phyloP scores from a whole-genome alignment of 2,113 vertebrate genomes.

The Nettapus auritus region DNA sequence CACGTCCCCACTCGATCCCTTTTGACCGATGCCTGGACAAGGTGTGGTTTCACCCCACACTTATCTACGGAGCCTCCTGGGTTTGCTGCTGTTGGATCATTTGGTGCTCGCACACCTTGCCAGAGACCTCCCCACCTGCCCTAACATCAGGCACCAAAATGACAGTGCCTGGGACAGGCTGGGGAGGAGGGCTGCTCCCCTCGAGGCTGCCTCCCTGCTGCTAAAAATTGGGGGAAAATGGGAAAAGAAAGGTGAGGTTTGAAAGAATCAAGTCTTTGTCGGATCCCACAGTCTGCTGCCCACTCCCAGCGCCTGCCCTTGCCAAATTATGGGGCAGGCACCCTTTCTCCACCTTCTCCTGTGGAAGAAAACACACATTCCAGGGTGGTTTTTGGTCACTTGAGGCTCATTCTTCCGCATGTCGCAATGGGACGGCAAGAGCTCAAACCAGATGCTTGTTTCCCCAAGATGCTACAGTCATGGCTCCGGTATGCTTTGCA shows the following conservation, averaged over 20 bases:
- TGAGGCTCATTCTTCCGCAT: neutral
- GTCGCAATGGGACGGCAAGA: constrained; percentile 22
- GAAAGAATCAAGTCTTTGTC: constrained; percentile 72
- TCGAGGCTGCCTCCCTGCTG: neutral
- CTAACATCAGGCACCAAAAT: accelerated
- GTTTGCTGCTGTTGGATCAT: neutral
- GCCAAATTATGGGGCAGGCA: neutral
- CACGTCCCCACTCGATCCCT: neutral
- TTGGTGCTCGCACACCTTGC: neutral
- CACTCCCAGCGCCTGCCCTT: neutral
- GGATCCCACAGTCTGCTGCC: neutral
- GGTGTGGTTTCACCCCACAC: accelerated
- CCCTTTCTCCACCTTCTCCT: constrained; percentile 21
- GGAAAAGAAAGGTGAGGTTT: constrained; percentile 9
- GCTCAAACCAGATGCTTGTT: constrained; percentile 29
- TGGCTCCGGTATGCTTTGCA: constrained; percentile 36
- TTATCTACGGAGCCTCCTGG: neutral
- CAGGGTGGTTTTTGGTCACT: constrained; percentile 17
- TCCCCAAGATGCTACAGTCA: constrained; percentile 23
- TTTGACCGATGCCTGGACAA: accelerated
- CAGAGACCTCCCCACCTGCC: neutral
- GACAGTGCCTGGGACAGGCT: accelerated
- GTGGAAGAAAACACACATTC: neutral
- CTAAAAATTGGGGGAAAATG: neutral
- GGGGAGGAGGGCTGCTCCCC: neutral